Evolutionary conservation across 2,888 invertebrate species (phyloP).

Genomic region (Callosobruchus maculatus): DNA sequence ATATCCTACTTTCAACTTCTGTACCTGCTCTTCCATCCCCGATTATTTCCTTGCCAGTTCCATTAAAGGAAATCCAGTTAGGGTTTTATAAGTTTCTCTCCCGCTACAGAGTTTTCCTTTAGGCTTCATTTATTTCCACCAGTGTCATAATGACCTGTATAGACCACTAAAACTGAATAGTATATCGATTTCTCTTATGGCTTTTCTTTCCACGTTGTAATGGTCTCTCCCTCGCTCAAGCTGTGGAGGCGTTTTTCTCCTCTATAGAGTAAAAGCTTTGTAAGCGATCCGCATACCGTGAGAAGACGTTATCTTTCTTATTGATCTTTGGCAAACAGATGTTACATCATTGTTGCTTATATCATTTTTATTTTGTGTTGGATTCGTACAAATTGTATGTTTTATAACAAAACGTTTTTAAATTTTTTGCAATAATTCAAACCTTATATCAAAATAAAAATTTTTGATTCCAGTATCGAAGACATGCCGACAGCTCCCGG

Average conservation of each 20-base stretch:
- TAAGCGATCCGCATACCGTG: neutral
- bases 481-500: no score
- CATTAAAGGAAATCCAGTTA: constrained; percentile 38
- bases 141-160: constrained; percentile 27
- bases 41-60: constrained; percentile 40
- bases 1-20: constrained; percentile 27
- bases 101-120: constrained; percentile 17
- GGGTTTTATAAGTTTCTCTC: constrained; percentile 41
- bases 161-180: constrained; percentile 26
- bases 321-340: neutral
- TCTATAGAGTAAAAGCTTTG: neutral
- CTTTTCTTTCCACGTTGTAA: constrained; percentile 8
- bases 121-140: constrained; percentile 25
- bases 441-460: no score
- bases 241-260: neutral
- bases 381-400: no score
- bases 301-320: neutral
- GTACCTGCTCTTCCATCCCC: constrained; percentile 19
- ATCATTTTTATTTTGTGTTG: no score
- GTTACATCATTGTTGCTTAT: no score
- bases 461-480: no score
- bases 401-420: no score
- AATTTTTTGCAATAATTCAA: no score
- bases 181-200: constrained; percentile 25
- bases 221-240: neutral